Evolutionary conservation across 2,797 vertebrate genomes (phyloP).

Genomic region (Lepidocolaptes lacrymiger): DNA sequence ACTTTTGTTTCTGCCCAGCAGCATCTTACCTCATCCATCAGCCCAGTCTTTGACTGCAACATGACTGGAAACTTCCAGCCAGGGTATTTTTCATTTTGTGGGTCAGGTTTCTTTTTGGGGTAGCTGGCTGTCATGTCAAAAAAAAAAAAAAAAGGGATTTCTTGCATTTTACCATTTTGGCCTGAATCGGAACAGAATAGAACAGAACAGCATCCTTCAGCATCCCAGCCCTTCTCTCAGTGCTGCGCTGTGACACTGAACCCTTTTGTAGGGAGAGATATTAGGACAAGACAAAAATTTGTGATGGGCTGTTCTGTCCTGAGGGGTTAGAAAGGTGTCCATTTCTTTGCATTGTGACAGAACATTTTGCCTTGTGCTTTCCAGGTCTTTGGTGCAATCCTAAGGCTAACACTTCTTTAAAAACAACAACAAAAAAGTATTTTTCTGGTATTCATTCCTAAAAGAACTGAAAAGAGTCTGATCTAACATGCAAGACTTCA

Average conservation of each 20-base stretch:
- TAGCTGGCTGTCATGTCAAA: background rate
- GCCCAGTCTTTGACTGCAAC: background rate
- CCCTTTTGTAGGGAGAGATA: background rate
- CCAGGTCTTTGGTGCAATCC: background rate
- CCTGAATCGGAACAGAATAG: background rate
- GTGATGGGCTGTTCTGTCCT: background rate
- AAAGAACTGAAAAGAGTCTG: background rate
- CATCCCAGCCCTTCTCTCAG: background rate
- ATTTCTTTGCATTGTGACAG: background rate
- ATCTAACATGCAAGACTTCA: conserved; percentile 10
- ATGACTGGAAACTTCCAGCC: background rate
- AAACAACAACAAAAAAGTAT: background rate
- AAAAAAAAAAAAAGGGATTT: background rate
- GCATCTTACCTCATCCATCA: conserved; percentile 25
- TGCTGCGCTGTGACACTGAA: background rate
- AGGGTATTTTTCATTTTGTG: background rate
- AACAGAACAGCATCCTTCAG: background rate
- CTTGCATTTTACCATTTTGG: background rate
- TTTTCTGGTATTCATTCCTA: background rate
- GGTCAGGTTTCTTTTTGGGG: background rate
- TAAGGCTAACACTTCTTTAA: background rate
- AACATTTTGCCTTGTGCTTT: background rate
- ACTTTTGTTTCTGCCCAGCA: background rate
- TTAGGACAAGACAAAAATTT: background rate
- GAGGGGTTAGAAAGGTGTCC: background rate